A percentile compares a stretch with the other conserved stretches of the same genome.
Evolutionary conservation across 2,888 invertebrate genomes (phyloP).

Genomic region (Glyphotaelius pellucidus): DNA sequence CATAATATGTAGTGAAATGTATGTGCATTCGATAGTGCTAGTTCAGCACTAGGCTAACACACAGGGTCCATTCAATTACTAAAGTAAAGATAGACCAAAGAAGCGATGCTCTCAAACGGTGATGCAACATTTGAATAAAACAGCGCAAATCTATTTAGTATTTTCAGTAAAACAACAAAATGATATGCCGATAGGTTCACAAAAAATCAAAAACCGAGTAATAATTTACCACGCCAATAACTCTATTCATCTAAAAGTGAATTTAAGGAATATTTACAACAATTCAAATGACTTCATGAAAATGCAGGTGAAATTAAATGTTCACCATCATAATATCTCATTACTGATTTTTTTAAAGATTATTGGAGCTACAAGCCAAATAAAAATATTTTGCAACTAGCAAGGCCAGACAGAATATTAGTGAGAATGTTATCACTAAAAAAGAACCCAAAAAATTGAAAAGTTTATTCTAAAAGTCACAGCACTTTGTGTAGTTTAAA

Average conservation of each 20-base stretch:
- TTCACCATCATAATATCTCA: too few relatives aligned
- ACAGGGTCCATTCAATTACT: not conserved
- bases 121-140: not conserved
- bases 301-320: too few relatives aligned
- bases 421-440: not conserved
- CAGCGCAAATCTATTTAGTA: not conserved
- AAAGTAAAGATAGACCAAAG: not conserved
- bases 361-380: not conserved
- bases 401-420: not conserved
- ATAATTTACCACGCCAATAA: too few relatives aligned
- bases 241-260: too few relatives aligned
- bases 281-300: too few relatives aligned
- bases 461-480: not conserved
- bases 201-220: not conserved
- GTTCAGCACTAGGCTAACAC: not conserved
- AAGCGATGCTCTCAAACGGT: not conserved
- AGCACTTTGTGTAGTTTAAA: not conserved
- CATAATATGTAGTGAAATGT: too few relatives aligned
- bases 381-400: not conserved
- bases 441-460: not conserved
- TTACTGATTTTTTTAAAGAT: too few relatives aligned
- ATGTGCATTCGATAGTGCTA: too few relatives aligned
- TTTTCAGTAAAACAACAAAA: not conserved
- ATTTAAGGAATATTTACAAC: too few relatives aligned
- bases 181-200: not conserved